A percentile compares a stretch with the other conserved stretches of the same genome.
Evolutionary conservation across 2,888 invertebrate genomes (phyloP).

Genomic region (Odontomyia ornata): DNA sequence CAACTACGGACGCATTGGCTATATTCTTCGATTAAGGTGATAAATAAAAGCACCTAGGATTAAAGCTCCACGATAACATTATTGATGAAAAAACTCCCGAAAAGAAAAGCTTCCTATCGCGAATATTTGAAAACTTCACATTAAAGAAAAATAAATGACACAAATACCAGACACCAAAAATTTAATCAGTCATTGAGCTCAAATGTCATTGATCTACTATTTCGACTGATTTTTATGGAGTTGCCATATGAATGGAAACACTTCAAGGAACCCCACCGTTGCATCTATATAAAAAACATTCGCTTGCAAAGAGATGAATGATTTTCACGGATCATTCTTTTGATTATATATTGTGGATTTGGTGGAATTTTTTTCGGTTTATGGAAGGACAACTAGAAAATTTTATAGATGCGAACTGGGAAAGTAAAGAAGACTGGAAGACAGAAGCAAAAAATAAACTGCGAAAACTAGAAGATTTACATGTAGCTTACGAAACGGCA

Average conservation of each 20-base stretch:
- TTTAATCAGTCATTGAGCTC: conserved; percentile 32
- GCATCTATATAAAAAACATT: conserved; percentile 68
- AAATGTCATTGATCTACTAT: not conserved
- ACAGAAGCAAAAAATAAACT: conserved; percentile 82
- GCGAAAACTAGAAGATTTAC: conserved; percentile 86
- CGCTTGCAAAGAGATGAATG: conserved; percentile 72
- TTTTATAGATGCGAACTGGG: conserved; percentile 89
- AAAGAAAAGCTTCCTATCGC: conserved; percentile 42
- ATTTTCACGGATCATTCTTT: conserved; percentile 72
- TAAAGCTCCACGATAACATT: no score
- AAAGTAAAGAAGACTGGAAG: conserved; percentile 89
- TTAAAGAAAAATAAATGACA: conserved; percentile 49
- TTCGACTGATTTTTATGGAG: conserved; percentile 63
- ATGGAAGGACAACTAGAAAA: conserved; percentile 87
- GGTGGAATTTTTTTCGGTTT: conserved; percentile 82
- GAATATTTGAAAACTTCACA: conserved; percentile 40
- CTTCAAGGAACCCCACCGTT: conserved; percentile 70
- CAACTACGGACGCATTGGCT: no score
- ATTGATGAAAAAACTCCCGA: no score
- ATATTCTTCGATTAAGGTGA: no score
- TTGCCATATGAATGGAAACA: conserved; percentile 67
- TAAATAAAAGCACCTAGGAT: no score
- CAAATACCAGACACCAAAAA: conserved; percentile 54
- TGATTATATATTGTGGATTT: conserved; percentile 78
- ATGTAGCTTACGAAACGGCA: conserved; percentile 83